Conservation (phyloP, 2,797 vertebrate species). For the Hemibagrus guttatus region DNA sequence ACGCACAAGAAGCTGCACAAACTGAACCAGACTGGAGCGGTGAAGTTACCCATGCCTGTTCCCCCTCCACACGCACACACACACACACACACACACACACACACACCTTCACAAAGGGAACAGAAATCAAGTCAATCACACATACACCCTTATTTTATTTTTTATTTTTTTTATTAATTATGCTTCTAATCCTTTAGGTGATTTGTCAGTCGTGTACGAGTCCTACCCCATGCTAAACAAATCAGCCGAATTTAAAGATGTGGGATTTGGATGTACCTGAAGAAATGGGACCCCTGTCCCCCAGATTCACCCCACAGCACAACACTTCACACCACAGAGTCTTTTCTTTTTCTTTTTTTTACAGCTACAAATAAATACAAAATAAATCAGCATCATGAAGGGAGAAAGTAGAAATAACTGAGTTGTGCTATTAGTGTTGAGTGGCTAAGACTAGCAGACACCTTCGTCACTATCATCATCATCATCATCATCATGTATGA, state of each 20-base stretch:
- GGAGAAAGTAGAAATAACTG: constrained; percentile 68
- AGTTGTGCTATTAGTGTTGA: constrained; percentile 77
- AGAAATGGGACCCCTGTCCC: constrained; percentile 73
- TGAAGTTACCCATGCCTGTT: constrained; percentile 63
- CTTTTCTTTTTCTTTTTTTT: constrained; percentile 52
- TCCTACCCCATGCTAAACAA: constrained; percentile 69
- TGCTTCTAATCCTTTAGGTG: constrained; percentile 59
- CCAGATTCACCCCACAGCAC: constrained; percentile 74
- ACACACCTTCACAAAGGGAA: constrained; percentile 66
- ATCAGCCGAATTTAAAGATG: background rate
- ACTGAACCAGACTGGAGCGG: constrained; percentile 59
- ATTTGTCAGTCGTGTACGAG: constrained; percentile 66
- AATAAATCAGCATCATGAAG: constrained; percentile 70
- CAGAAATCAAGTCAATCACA: constrained; percentile 58
- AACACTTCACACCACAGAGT: constrained; percentile 72
- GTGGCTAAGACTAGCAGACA: constrained; percentile 60
- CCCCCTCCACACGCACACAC: constrained; percentile 55
- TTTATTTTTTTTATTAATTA: constrained; percentile 61
- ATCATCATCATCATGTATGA: background rate
- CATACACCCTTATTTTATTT: constrained; percentile 59
- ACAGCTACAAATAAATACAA: constrained; percentile 71
- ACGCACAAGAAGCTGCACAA: constrained; percentile 64
- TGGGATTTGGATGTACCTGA: constrained; percentile 60
- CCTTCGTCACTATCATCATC: background rate
- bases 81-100: constrained; percentile 61